Evolutionary conservation across 2,797 vertebrate genomes (phyloP).

Genomic region (Clarias laeviceps): DNA sequence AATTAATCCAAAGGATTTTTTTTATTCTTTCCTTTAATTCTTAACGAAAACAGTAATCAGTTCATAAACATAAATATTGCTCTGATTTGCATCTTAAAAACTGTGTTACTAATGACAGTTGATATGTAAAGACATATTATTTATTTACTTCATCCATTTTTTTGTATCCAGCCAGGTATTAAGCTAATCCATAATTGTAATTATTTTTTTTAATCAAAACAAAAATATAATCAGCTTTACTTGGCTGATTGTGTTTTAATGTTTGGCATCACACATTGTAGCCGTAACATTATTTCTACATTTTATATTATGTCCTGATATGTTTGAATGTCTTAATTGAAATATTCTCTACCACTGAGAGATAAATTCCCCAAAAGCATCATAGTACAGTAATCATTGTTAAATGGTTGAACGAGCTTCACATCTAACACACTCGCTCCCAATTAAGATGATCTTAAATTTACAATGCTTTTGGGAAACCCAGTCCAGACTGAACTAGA

Average conservation of each 20-base stretch:
- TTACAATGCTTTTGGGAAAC: constrained; percentile 19
- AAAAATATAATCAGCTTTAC: not conserved
- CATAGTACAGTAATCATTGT: not conserved
- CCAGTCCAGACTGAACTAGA: not conserved
- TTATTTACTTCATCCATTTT: not conserved
- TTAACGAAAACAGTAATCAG: not conserved
- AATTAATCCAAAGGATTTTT: not conserved
- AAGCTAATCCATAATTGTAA: not conserved
- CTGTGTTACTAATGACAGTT: not conserved
- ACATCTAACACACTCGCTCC: constrained; percentile 47
- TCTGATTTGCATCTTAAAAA: not conserved
- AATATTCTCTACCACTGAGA: not conserved
- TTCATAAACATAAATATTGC: not conserved
- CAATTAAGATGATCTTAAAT: constrained; percentile 27
- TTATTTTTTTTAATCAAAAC: not conserved
- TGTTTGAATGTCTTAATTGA: not conserved
- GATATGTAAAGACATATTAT: not conserved
- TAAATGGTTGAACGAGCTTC: not conserved
- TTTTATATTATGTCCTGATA: not conserved
- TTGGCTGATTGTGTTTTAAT: not conserved
- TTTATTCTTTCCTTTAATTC: not conserved
- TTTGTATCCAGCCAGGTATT: not conserved
- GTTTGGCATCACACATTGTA: not conserved
- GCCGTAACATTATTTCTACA: not conserved
- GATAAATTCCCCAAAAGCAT: constrained; percentile 8